Base-by-base conservation (phyloP, 2,797 vertebrate genomes). In the Galago senegalensis region DNA sequence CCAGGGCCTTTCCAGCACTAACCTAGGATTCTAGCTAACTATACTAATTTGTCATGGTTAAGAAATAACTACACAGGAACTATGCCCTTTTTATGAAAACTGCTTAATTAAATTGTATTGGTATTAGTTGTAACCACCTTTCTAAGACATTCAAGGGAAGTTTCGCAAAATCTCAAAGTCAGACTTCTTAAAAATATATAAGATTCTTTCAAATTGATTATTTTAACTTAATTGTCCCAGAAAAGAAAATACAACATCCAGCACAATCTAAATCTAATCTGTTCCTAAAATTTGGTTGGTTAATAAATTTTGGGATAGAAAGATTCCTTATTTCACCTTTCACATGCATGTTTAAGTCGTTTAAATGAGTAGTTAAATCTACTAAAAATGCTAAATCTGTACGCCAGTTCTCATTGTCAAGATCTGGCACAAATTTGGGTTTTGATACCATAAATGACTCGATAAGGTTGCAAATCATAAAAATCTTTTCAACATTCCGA, bases 61-160 rank as follows among this genome's bases (percentile, higher is more conserved):
- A 80, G 60, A 94, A 87, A 23, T 82, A 77, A 69, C 63, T 92
- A 27, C 31, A n/a, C 34, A 87, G 49, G 83, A 73, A 29, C 61
- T 34, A 75, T 69, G n/a, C 46, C 72, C n/a, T 58, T 65, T 16
- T 82, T 65, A 37, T 31, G 37, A 76, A 85, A 93, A 86, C 25
- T 72, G 67, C 14, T 87, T 56, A 82, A 75, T 87, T 82, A 58
- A 83, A 83, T 46, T 80, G 37, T 40, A 46, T 61, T 60, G 4
- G 29, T 77, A n/a, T 89, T 85, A 65, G 56, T 53, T 81, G 3
- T 49, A 53, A 81, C 49, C 31, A 85, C 37, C 13, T 79, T 73
- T 80, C 43, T 56, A 81, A 93, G 31, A 70, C 53, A 87, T 79
- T 67, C 73, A 63, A 94, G 61, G 53, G 58, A 34, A 94, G 82